Evolutionary conservation across 2,888 invertebrate genomes (phyloP), one percentile per base, ranked within the genome.

Genomic region (Spodoptera picta): DNA sequence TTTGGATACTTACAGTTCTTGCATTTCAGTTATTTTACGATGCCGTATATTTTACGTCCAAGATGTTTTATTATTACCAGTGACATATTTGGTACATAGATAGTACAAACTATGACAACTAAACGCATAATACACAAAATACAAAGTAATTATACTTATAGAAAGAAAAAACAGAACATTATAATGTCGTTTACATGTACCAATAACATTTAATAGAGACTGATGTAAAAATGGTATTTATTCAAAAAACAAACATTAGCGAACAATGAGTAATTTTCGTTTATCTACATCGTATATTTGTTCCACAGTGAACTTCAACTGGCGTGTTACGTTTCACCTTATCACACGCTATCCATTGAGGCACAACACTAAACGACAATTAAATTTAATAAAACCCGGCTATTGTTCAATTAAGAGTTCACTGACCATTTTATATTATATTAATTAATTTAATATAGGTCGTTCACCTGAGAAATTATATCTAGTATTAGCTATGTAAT

Each of bases 301-400:
- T 57, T 58, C 61, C 46, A 46, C 58, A 42, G 60, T 69, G 49
- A 58, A 63, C 44, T 66, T 58, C 68, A 60, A 66, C 48, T 53
- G 51, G 52, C 49, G 51, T 49, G 60, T 69, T 59, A 69, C 65
- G 57, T 55, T 66, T 41, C 9, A 41, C 54, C 73, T 82, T 81
- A 82, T 79, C 82, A 69, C 75, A 76, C 68, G 77, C 67, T 41
- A 72, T 65, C 55, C 62, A 75, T 73, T 69, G 66, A 75, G 51
- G 19, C 54, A 60, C 46, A 63, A 63, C 62, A 64, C 60, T 60
- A 51, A 65, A 68, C 53, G 60, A 58, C 59, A 57, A 62, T 70
- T 60, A 59, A 65, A 77, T 63, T 71, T 60, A 61, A 65, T 58
- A 27, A 73, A 68, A 66, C 69, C 69, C 43, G 60, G 31, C 55